A percentile compares a stretch with the other conserved stretches of the same genome.
These are phyloP conservation scores for Drosophila nigricruria DNA, from an alignment of 2,888 invertebrate genomes.

Conservation along the genomic window DNA sequence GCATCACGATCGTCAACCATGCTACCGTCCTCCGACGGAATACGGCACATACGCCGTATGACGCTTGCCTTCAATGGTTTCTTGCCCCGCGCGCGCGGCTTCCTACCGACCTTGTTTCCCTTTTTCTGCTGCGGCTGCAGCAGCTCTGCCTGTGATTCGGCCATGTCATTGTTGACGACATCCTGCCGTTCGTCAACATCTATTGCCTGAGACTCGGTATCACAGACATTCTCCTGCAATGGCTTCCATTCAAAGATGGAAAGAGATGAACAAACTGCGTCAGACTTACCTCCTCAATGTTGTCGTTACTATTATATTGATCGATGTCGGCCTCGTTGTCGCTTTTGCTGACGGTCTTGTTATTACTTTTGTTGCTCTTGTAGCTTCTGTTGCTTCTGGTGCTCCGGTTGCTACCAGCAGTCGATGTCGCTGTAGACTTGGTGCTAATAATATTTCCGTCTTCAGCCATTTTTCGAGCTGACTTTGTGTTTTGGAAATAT, in stretches of 20 bases:
- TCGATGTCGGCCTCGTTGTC: too few relatives aligned
- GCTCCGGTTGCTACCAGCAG: background rate
- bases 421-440: background rate
- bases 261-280: too few relatives aligned
- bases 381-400: background rate
- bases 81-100: background rate
- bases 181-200: background rate
- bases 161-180: too few relatives aligned
- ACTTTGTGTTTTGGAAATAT: background rate
- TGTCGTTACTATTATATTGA: background rate
- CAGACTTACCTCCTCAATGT: background rate
- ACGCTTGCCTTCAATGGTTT: slow-evolving; percentile 8
- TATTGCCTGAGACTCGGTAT: background rate
- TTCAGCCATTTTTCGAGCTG: too few relatives aligned
- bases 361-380: background rate
- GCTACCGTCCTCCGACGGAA: accelerated
- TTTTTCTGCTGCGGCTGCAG: background rate
- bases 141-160: too few relatives aligned
- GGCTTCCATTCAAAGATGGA: background rate
- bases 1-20: background rate
- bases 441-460: too few relatives aligned
- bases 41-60: slow-evolving; percentile 20
- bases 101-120: background rate
- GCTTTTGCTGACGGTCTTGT: too few relatives aligned
- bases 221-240: background rate